Percentiles rank a stretch among this genome's conserved stretches.
Evolutionary conservation across 2,888 invertebrate genomes (phyloP).

Genomic region (Bembecia ichneumoniformis): DNA sequence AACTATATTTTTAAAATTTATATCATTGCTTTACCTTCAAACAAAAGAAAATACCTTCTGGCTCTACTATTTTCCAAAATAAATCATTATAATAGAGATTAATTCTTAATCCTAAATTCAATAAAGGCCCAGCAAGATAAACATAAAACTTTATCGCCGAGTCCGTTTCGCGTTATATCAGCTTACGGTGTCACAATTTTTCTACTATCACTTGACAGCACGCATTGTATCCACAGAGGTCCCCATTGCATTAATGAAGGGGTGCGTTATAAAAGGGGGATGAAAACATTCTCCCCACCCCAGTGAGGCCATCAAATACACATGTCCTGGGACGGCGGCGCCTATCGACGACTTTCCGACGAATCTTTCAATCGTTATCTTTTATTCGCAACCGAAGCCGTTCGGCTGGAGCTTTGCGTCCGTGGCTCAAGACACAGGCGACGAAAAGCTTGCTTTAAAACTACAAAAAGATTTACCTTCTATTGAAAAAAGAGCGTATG

Average conservation of each 20-base stretch:
- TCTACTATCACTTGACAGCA: not conserved
- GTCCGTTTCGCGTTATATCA: too few relatives aligned
- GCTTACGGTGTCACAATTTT: not conserved
- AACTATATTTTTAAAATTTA: too few relatives aligned
- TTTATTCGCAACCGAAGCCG: conserved; percentile 27
- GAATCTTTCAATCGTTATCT: conserved; percentile 52
- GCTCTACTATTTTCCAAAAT: too few relatives aligned
- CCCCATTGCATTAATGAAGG: not conserved
- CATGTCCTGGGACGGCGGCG: conserved; percentile 31
- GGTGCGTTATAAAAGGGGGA: not conserved
- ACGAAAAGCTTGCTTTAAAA: too few relatives aligned
- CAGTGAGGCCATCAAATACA: conserved; percentile 31
- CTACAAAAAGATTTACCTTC: too few relatives aligned
- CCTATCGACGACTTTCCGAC: conserved; percentile 24
- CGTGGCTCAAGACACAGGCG: conserved; percentile 1
- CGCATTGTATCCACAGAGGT: not conserved
- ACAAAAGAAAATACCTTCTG: too few relatives aligned
- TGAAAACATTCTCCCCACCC: not conserved
- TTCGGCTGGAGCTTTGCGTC: conserved; percentile 2
- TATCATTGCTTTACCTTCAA: too few relatives aligned
- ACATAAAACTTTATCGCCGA: too few relatives aligned
- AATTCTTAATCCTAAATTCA: too few relatives aligned
- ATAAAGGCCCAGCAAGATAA: too few relatives aligned
- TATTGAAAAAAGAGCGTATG: too few relatives aligned
- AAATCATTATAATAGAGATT: too few relatives aligned